These are phyloP conservation scores for Entomobrya proxima DNA, from an alignment of 2,888 invertebrate species.

Conservation along the genomic window DNA sequence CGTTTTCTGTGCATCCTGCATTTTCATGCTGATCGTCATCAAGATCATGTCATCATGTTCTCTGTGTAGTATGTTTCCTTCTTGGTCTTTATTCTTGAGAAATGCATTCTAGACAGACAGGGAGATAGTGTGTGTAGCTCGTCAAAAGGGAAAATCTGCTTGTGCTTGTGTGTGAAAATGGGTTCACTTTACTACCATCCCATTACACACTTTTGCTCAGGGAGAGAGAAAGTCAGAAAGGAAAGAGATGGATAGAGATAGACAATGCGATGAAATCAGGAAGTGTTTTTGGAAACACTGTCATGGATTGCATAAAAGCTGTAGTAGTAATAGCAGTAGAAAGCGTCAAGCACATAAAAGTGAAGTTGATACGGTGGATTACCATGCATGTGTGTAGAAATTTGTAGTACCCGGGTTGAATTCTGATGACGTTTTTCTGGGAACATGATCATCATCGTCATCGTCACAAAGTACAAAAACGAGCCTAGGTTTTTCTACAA, in stretches of 20 bases:
- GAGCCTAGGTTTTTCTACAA: background rate
- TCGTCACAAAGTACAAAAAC: too few species aligned
- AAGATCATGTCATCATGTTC: too few species aligned
- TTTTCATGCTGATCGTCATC: too few species aligned
- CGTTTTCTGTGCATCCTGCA: too few species aligned
- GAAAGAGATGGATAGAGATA: conserved; percentile 11
- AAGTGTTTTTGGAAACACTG: conserved; percentile 60
- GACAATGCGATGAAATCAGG: conserved; percentile 64
- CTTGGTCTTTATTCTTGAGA: too few species aligned
- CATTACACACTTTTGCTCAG: background rate
- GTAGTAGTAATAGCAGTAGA: too few species aligned
- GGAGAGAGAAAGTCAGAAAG: background rate
- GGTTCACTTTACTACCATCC: background rate
- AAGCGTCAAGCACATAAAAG: conserved; percentile 30
- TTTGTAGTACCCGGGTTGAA: conserved; percentile 42
- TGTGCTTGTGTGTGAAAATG: background rate
- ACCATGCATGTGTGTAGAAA: conserved; percentile 55
- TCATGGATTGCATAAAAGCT: too few species aligned
- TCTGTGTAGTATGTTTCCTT: too few species aligned
- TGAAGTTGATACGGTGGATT: conserved; percentile 62
- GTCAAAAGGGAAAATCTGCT: background rate
- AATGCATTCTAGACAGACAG: background rate
- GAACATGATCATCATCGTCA: too few species aligned
- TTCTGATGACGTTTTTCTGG: conserved; percentile 47
- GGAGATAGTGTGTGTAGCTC: background rate